These are phyloP conservation scores for Dendrolimus pini DNA, from an alignment of 2,888 invertebrate species.

Conservation along the genomic window DNA sequence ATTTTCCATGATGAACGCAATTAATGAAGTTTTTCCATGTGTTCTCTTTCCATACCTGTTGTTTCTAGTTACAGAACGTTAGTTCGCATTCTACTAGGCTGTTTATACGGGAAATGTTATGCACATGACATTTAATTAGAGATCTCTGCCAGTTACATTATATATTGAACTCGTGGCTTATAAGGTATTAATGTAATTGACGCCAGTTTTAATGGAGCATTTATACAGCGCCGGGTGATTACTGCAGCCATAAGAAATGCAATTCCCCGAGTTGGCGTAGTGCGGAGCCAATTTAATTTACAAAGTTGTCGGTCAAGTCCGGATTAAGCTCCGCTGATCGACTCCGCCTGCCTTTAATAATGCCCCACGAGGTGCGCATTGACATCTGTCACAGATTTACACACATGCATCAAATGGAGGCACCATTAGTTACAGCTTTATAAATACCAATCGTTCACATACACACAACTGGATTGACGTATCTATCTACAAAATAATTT, in stretches of 20 bases:
- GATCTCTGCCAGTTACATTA: constrained; percentile 42
- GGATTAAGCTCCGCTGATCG: constrained; percentile 46
- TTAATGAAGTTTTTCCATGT: constrained; percentile 30
- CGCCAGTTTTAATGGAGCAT: constrained; percentile 64
- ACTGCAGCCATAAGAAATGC: constrained; percentile 56
- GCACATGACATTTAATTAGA: constrained; percentile 60
- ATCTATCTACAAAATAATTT: no score
- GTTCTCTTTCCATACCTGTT: constrained; percentile 30
- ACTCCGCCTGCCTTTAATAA: constrained; percentile 37
- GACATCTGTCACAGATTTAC: constrained; percentile 42
- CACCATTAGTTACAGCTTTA: constrained; percentile 5
- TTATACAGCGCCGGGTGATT: constrained; percentile 58
- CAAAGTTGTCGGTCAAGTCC: constrained; percentile 63
- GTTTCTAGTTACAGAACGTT: constrained; percentile 29
- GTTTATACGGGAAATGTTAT: constrained; percentile 49
- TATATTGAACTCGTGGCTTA: constrained; percentile 53
- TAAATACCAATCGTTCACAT: no score
- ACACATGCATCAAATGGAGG: constrained; percentile 12
- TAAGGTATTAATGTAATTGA: constrained; percentile 67
- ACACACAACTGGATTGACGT: no score
- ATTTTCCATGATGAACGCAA: constrained; percentile 21
- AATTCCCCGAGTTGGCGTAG: constrained; percentile 50
- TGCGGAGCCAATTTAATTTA: constrained; percentile 66
- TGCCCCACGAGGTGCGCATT: constrained; percentile 29
- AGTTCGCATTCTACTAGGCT: constrained; percentile 46